Evolutionary conservation across 2,797 vertebrate species (phyloP).

Genomic region (Craterocephalus amniculus): DNA sequence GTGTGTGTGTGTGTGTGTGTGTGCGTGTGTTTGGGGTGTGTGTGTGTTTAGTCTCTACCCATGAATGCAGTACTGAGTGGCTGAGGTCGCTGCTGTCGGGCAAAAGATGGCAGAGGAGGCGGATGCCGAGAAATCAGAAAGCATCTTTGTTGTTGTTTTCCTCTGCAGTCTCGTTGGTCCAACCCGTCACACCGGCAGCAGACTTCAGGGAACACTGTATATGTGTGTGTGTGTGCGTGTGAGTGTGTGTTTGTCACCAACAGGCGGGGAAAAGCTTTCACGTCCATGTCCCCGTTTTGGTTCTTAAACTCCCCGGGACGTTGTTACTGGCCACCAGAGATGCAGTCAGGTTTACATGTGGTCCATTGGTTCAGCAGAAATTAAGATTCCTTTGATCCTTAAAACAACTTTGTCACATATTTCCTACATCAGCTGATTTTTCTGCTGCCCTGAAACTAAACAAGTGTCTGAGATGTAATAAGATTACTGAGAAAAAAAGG

Average conservation of each 20-base stretch:
- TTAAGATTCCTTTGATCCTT: neutral
- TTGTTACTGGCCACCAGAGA: constrained; percentile 58
- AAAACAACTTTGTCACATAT: neutral
- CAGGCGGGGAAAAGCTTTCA: neutral
- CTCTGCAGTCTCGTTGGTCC: constrained; percentile 1
- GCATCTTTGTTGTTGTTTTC: constrained; percentile 26
- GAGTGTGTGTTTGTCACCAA: neutral
- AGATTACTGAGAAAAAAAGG: neutral
- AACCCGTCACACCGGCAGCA: constrained; percentile 18
- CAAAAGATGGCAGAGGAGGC: constrained; percentile 14
- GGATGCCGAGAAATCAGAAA: constrained; percentile 28
- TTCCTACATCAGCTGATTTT: neutral
- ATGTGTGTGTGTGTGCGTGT: neutral
- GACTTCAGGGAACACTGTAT: constrained; percentile 15
- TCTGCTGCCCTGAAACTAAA: neutral
- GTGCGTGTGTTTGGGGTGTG: neutral
- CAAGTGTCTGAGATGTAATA: constrained; percentile 4
- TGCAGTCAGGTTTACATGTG: neutral
- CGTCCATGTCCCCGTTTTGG: neutral
- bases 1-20: neutral
- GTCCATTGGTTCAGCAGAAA: neutral
- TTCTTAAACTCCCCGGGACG: neutral
- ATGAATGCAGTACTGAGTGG: constrained; percentile 70
- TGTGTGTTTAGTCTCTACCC: constrained; percentile 41
- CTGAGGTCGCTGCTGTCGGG: constrained; percentile 4